phyloP scores from a whole-genome alignment of 2,888 invertebrate species.

The Pycnomerus fuliginosus region DNA sequence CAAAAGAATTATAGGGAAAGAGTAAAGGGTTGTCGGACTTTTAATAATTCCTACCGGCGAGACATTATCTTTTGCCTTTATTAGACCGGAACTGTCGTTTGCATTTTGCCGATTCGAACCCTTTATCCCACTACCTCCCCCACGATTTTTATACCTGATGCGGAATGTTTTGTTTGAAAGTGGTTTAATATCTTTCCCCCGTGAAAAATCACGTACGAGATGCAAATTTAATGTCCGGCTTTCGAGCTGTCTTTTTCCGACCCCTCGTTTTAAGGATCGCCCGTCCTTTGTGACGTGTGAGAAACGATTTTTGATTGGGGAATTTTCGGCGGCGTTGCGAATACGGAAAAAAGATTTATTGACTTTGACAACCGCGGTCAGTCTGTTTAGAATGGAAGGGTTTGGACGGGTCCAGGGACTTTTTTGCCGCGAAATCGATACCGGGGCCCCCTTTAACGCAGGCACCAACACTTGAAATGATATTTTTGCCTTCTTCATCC shows the following conservation, averaged over 20 bases:
- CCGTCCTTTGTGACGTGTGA: neutral
- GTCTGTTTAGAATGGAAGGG: conserved; percentile 18
- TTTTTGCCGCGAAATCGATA: too few relatives aligned
- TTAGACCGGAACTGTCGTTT: conserved; percentile 18
- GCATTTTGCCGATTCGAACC: conserved; percentile 24
- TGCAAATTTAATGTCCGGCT: conserved; percentile 31
- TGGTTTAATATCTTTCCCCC: conserved; percentile 19
- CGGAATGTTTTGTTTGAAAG: conserved; percentile 11
- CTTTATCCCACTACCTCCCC: conserved; percentile 5
- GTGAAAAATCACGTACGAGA: conserved; percentile 29
- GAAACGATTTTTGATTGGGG: conserved; percentile 17
- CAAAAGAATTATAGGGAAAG: conserved; percentile 48
- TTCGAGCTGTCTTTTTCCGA: conserved; percentile 24
- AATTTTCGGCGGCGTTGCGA: conserved; percentile 15
- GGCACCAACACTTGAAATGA: too few relatives aligned
- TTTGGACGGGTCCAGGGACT: too few relatives aligned
- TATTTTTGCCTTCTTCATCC: too few relatives aligned
- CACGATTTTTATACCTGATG: conserved; percentile 21
- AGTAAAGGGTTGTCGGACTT: conserved; percentile 47
- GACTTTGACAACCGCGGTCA: conserved; percentile 27
- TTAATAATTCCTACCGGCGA: conserved; percentile 46
- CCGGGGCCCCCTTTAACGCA: too few relatives aligned
- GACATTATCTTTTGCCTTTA: conserved; percentile 42
- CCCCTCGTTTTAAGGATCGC: conserved; percentile 15
- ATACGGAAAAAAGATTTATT: conserved; percentile 29